Conservation (phyloP, 2,113 vertebrate species). For the Ailurus styani region DNA sequence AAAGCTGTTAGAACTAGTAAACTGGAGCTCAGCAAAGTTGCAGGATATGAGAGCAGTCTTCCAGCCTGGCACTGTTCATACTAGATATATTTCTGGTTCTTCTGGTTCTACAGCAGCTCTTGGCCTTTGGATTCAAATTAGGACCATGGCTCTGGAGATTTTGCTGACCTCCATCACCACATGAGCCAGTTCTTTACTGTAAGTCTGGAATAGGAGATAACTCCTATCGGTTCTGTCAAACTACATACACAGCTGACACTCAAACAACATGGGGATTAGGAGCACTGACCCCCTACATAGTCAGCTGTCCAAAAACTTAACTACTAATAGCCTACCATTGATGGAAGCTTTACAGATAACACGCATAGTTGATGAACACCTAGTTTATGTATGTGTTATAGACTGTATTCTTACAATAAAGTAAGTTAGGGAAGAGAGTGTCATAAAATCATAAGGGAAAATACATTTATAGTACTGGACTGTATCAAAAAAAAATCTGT, state of each 20-base stretch:
- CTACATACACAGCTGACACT: background rate
- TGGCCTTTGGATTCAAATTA: background rate
- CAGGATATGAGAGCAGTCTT: background rate
- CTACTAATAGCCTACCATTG: background rate
- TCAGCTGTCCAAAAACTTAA: background rate
- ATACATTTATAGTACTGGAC: background rate
- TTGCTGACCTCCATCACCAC: background rate
- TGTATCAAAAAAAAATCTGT: background rate
- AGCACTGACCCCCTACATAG: background rate
- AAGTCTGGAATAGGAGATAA: background rate
- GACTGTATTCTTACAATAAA: background rate
- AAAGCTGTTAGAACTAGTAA: background rate
- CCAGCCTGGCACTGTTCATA: background rate
- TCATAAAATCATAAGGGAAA: background rate
- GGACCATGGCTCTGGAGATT: background rate
- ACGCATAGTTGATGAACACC: background rate
- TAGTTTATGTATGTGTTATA: background rate
- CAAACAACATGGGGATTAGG: background rate
- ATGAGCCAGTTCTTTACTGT: background rate
- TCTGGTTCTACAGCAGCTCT: background rate
- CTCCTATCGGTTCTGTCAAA: background rate
- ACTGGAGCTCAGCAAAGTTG: too few species aligned
- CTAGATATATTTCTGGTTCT: background rate
- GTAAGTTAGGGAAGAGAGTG: background rate
- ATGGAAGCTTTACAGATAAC: background rate